Evolutionary conservation across 2,797 vertebrate species (phyloP), one percentile per base, ranked within the genome.

Genomic region (Distichodus sexfasciatus): DNA sequence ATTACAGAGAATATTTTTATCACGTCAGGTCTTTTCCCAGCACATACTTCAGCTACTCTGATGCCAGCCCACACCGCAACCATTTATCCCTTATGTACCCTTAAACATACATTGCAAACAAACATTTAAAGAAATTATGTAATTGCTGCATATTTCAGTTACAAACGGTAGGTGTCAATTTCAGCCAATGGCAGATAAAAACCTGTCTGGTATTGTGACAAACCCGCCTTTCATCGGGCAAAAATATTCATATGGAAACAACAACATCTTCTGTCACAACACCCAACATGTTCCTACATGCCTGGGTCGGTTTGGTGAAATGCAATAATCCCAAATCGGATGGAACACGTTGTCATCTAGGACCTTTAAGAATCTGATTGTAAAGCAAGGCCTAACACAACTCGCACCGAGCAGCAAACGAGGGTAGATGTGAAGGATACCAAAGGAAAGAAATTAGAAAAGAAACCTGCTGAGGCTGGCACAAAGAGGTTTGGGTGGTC

Each of bases 251-350:
- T 31, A 58, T 6, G 43, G 50, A 47, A 64, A 57, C 40, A 36
- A 7, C 12, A 12, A 31, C 12, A 48, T 64, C 11, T 47, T 1
- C 35, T 6, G 15, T 24, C 26, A 41, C 23, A 14, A 50, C 12
- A 24, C 33, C 24, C 21, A 28, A 28, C 17, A 10, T 44, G 70
- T 72, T 10, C 10, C 1, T 14, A 72, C 70, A 41, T 72, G 62
- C 64, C 35, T 23, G 21, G 50, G 19, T 40, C 3, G 19, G 53
- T 6, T 44, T 40, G 24, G 8, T 50, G 43, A 50, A 29, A 57
- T 0, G 28, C 6, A 62, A 19, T 26, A 44, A 43, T 35, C 35
- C 38, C 31, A 47, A 40, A 40, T 71, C 40, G 54, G 29, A 33
- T 9, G 21, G 36, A 58, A 40, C 33, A 24, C 17, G 5, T 17